Evolutionary conservation across 2,113 vertebrate genomes (phyloP), one percentile per base, ranked within the genome.

Genomic region (Cynopterus brachyotis): DNA sequence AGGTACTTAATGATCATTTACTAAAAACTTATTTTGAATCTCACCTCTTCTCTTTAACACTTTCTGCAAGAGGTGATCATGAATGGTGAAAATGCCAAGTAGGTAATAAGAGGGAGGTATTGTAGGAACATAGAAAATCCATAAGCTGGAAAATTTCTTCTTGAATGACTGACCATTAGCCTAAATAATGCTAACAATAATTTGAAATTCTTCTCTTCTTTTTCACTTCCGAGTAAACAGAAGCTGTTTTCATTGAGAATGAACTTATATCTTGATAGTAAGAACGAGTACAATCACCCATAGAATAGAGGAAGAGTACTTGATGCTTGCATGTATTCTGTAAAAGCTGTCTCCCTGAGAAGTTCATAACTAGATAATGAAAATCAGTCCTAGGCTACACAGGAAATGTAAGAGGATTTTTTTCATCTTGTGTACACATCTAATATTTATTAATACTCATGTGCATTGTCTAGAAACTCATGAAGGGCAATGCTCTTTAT

Each of bases 331-430:
- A 7, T 47, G 7, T 64, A 20, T 6, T 86, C 69, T 93, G 40
- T 35, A 50, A 93, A 91, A 57, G 16, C 22, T 24, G 0, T 55
- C 50, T 94, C 87, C 94, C 95, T 96, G 86, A 91, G 91, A 96
- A 88, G 59, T 95, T 95, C 91, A 50, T 98, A 97, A 95, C 83
- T 81, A 96, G 42, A 3, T 32, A 96, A 93, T 95, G 73, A 97
- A 98, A 98, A 97, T 97, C 88, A 97, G 83, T 96, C 83, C 66
- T 73, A 96, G 95, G 70, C 92, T 91, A 97, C 53, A 88, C 2
- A 96, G 45, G 73, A 95, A 66, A n/a, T 2, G 17, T 47, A 93
- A 94, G 96, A 91, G 24, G 57, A 75, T 94, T 90, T 94, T 79
- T 87, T 15, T 13, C 93, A 69, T 96, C 90, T 93, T 1, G 0